Evolutionary conservation across 2,113 vertebrate species (phyloP), one percentile per base, ranked within the genome.

Genomic region (Anolis carolinensis): DNA sequence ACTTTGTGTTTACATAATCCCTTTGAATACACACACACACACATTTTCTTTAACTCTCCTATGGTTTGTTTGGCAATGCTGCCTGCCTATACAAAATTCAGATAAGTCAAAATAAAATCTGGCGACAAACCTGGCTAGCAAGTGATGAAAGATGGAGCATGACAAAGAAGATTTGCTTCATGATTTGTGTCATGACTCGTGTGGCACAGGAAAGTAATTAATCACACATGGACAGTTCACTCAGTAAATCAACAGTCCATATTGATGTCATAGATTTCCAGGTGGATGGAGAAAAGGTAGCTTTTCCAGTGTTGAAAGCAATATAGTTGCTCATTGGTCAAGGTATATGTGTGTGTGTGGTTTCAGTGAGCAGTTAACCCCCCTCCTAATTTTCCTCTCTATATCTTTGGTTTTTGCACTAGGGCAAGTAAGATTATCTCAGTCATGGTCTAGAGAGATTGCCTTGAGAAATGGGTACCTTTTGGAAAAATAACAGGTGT

Each of bases 191-290:
- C 84, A n/a, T 86, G 86, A 74, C 73, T 79, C 74, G 27, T 0
- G 23, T 1, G 7, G 44, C 82, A 86, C 10, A 82, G 82, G 89
- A 7, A 34, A 84, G 84, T 82, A 90, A 81, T 88, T 87, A 83
- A 73, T 73, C 91, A 86, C 59, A 74, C 50, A 59, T 1, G 76
- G 93, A 84, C 82, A 84, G 90, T 86, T 87, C 89, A 39, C 87
- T 87, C 34, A 9, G 80, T 84, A 72, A 39, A 0, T 25, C 14
- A 18, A 1, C 13, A 23, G 73, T 4, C 89, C 32, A 0, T 3
- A 75, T 3, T 87, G 85, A 82, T 90, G 83, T 79, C 87, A 18
- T 14, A 0, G 5, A 52, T 86, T 89, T 88, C 59, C 86, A 88
- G 84, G 84, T 84, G 86, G 59, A 62, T 82, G 50, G 67, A 79